A percentile compares a stretch with the other conserved stretches of the same genome.
Conservation (phyloP, 1,140 invertebrate species). For the Pemphigus obesinymphae region DNA sequence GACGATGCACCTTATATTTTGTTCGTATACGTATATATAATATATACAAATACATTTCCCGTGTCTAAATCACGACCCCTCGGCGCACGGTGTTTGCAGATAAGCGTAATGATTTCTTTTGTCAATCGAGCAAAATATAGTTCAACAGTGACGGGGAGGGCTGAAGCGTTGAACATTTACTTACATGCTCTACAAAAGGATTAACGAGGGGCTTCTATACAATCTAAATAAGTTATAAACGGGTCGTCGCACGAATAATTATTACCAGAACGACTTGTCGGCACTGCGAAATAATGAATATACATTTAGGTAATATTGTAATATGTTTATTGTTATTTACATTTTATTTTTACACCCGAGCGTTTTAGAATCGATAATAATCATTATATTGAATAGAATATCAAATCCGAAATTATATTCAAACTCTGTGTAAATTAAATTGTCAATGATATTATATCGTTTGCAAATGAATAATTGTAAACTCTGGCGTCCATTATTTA, state of each 20-base stretch:
- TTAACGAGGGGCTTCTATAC: neutral
- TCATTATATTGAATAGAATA: too few relatives aligned
- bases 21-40: too few relatives aligned
- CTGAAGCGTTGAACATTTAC: constrained; percentile 13
- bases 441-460: too few relatives aligned
- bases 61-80: neutral
- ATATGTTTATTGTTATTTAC: neutral
- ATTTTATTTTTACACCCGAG: too few relatives aligned
- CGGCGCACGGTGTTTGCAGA: constrained; percentile 6
- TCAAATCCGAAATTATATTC: too few relatives aligned
- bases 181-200: constrained; percentile 9
- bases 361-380: too few relatives aligned
- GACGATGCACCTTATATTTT: constrained; percentile 2
- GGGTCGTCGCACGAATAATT: neutral
- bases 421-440: too few relatives aligned
- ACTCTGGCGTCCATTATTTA: too few relatives aligned
- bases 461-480: too few relatives aligned
- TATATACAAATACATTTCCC: neutral
- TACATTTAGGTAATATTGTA: neutral
- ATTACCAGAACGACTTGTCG: neutral
- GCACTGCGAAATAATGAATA: neutral
- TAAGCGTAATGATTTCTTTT: constrained; percentile 32
- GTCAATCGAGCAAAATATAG: constrained; percentile 20
- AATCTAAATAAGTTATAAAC: constrained; percentile 2
- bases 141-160: neutral